Evolutionary conservation across 2,797 vertebrate species (phyloP).

Genomic region (Apodemus agrarius): DNA sequence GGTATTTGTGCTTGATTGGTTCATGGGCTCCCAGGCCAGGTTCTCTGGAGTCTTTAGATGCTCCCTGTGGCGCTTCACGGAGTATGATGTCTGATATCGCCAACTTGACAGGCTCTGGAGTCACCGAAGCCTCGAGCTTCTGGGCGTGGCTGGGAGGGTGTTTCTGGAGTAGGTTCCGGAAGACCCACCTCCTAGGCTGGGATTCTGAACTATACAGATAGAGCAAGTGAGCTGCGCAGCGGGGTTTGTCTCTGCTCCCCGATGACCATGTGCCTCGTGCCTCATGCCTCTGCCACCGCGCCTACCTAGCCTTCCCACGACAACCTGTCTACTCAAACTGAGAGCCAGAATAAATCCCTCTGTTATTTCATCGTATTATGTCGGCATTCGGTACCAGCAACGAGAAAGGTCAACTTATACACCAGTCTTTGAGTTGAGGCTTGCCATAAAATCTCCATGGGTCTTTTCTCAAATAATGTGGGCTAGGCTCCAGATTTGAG

Average conservation of each 20-base stretch:
- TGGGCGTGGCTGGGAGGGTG: background rate
- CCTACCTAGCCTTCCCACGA: background rate
- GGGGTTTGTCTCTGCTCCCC: fast-evolving
- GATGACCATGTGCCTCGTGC: too few species aligned
- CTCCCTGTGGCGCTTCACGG: background rate
- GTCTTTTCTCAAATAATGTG: background rate
- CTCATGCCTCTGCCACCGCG: background rate
- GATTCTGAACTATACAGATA: background rate
- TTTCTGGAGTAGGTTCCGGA: background rate
- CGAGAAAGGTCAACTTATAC: background rate
- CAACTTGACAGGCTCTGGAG: background rate
- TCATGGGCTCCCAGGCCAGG: background rate
- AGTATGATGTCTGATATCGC: background rate
- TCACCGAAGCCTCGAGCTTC: background rate
- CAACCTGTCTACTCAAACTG: background rate
- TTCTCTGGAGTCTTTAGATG: background rate
- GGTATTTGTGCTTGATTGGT: background rate
- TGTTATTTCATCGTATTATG: background rate
- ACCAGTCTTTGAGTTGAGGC: background rate
- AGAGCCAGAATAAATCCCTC: background rate
- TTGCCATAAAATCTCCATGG: background rate
- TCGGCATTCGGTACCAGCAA: background rate
- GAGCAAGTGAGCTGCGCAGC: background rate
- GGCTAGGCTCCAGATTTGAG: background rate
- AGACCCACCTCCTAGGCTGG: too few species aligned